Base-by-base conservation (phyloP, 2,888 invertebrate genomes). In the Mythimna lalbum region DNA sequence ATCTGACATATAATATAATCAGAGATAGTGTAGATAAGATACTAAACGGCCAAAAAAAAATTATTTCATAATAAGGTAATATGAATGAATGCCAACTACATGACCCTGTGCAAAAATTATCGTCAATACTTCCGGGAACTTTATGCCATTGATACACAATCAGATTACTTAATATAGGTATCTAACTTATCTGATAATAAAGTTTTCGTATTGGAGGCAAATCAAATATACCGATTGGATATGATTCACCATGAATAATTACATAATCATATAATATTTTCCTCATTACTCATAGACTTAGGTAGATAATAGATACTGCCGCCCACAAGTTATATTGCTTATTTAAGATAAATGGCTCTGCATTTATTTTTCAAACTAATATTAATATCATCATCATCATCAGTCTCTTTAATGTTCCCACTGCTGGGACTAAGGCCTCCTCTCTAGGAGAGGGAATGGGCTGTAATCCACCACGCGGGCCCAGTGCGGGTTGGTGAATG, bases 161-260 rank as follows among this genome's bases (percentile, higher is more conserved):
- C 60, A 56, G 19, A 21, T 43, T 53, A 43, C 39, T 49, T 66
- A 43, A 21, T 53, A 60, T 12, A n/a, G n/a, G n/a, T n/a, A 14
- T n/a, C 12, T 33, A 27, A 33, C 50, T 55, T 69, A 75, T 75
- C 69, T 21, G 76, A 75, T 69, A 69, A 9, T 33, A 27, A 75
- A 33, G 50, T 43, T 73, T 66, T 27, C 52, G 52, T 61, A 61
- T 53, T 36, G 21, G 14, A 14, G 60, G 43, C 36, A 53, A 62
- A 47, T 57, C 52, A 59, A 73, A 75, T 69, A 75, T 56, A n/a
- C 33, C 27, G 39, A 56, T 47, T 61, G 39, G 10, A 4, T 5
- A 43, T 73, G 60, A 73, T 19, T 68, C 75, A 75, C 57, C 2
- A 33, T 43, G 9, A 57, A 27, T 50, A 56, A 64, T 31, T 56